phyloP scores from a whole-genome alignment of 2,888 invertebrate genomes.

The Agrochola litura region DNA sequence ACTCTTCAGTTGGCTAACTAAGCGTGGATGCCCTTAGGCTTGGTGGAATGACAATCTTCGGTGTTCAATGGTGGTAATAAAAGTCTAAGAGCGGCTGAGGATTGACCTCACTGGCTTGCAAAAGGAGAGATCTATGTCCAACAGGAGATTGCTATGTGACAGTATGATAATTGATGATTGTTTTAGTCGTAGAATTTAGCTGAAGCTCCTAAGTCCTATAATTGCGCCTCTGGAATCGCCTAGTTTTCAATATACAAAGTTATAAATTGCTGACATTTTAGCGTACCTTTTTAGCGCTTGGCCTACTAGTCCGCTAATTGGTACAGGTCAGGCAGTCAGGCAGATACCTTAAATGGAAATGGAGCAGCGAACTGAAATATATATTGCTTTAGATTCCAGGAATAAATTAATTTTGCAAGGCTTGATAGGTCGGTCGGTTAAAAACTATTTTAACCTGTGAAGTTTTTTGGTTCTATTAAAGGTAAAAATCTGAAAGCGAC shows the following conservation, averaged over 20 bases:
- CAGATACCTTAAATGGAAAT: conserved; percentile 33
- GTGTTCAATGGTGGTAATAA: too few species aligned
- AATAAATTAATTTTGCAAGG: conserved; percentile 29
- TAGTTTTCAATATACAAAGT: conserved; percentile 8
- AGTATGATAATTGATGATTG: not conserved
- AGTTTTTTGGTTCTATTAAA: not conserved
- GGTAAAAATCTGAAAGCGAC: not conserved
- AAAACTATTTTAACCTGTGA: not conserved
- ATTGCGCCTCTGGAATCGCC: not conserved
- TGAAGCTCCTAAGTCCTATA: not conserved
- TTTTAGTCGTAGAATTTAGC: too few species aligned
- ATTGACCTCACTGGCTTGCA: not conserved
- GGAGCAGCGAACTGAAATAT: conserved; percentile 20
- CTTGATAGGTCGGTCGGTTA: not conserved
- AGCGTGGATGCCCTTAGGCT: too few species aligned
- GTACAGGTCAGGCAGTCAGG: conserved; percentile 22
- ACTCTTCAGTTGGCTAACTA: too few species aligned
- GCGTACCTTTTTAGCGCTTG: conserved; percentile 24
- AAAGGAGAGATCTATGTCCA: not conserved
- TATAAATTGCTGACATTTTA: conserved; percentile 34
- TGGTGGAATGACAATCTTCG: too few species aligned
- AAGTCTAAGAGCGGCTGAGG: not conserved
- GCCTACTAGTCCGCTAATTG: conserved; percentile 20
- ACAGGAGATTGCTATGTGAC: too few species aligned
- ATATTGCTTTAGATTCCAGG: conserved; percentile 40